phyloP scores from a whole-genome alignment of 2,113 vertebrate genomes.

The Pipa parva region DNA sequence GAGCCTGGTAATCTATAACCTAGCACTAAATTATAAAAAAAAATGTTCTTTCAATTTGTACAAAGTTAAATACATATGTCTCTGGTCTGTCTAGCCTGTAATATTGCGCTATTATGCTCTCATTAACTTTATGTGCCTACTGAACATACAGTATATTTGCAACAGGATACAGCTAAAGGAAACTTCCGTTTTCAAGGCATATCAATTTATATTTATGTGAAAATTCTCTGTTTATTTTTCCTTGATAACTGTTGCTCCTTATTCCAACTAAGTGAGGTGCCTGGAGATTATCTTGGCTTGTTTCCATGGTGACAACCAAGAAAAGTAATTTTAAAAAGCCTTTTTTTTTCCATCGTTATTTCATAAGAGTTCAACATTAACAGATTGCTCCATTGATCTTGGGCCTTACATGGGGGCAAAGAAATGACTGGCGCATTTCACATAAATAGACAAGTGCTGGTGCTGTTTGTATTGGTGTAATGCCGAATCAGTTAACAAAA shows the following conservation, averaged over 20 bases:
- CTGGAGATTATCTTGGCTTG: conserved; percentile 58
- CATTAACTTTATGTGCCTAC: conserved; percentile 2
- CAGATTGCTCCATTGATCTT: conserved; percentile 49
- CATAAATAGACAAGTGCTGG: conserved; percentile 53
- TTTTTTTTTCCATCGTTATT: conserved; percentile 61
- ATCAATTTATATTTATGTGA: conserved; percentile 46
- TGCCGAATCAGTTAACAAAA: conserved; percentile 60
- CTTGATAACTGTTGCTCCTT: conserved; percentile 43
- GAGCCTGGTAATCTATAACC: conserved; percentile 5
- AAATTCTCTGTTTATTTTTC: conserved; percentile 45
- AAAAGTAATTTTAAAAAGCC: conserved; percentile 55
- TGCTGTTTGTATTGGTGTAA: conserved; percentile 62
- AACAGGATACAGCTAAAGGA: conserved; percentile 31
- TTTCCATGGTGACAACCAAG: conserved; percentile 63
- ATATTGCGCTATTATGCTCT: conserved; percentile 9
- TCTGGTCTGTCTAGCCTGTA: conserved; percentile 13
- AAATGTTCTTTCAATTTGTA: conserved; percentile 10
- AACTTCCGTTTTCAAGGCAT: conserved; percentile 40
- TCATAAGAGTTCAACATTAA: conserved; percentile 56
- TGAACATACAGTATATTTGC: conserved; percentile 24
- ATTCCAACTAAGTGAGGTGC: conserved; percentile 47
- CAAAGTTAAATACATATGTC: conserved; percentile 5
- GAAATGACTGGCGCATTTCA: conserved; percentile 51
- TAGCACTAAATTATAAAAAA: conserved; percentile 12
- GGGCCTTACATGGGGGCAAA: conserved; percentile 46